These are phyloP conservation scores for Drosophila mimica DNA, from an alignment of 2,888 invertebrate species.

Conservation along the genomic window DNA sequence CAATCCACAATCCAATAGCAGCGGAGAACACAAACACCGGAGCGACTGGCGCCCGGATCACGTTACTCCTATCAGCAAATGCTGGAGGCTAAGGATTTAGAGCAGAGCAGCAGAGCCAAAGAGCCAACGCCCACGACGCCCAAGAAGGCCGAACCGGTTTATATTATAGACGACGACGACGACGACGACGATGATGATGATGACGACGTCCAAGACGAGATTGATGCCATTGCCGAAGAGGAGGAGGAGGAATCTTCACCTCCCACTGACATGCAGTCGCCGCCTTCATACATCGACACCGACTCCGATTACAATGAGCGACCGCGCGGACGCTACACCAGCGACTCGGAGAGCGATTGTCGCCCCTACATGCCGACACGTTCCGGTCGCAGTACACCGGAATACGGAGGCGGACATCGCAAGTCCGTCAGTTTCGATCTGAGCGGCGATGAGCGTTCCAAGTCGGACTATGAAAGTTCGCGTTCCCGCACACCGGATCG, in stretches of 20 bases:
- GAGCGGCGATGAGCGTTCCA: conserved; percentile 84
- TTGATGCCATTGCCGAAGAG: conserved; percentile 57
- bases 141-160: conserved; percentile 78
- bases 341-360: conserved; percentile 83
- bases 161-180: conserved; percentile 81
- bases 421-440: conserved; percentile 85
- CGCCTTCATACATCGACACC: conserved; percentile 72
- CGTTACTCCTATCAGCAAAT: conserved; percentile 79
- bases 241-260: conserved; percentile 54
- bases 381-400: conserved; percentile 83
- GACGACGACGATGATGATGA: conserved; percentile 52
- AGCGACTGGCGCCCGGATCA: conserved; percentile 59
- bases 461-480: conserved; percentile 83
- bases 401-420: conserved; percentile 78
- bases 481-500: conserved; percentile 61
- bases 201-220: conserved; percentile 51
- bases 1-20: conserved; percentile 71
- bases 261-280: conserved; percentile 65
- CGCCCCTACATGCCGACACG: conserved; percentile 64
- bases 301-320: conserved; percentile 80
- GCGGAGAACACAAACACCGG: conserved; percentile 73
- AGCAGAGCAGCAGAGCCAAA: conserved; percentile 21
- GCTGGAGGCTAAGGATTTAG: conserved; percentile 64
- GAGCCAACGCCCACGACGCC: conserved; percentile 22
- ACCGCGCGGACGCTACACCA: conserved; percentile 72